Evolutionary conservation across 1,140 invertebrate genomes (phyloP).

Genomic region (Hermatobates lingyangjiaoensis): DNA sequence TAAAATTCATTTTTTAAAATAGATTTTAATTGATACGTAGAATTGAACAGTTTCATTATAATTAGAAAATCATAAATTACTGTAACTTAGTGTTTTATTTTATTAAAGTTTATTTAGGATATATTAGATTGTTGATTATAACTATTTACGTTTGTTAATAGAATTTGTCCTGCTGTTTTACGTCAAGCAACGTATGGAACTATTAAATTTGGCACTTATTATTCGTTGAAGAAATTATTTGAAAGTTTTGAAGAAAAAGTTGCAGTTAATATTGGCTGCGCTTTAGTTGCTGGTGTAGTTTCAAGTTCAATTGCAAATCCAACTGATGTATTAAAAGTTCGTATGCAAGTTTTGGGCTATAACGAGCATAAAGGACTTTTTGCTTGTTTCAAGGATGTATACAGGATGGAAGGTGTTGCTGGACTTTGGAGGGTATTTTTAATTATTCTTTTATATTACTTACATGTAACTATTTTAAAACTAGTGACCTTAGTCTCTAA

Average conservation of each 20-base stretch:
- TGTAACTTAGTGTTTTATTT: no score
- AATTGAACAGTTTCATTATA: no score
- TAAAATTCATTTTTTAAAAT: no score
- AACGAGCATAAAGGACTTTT: constrained; percentile 32
- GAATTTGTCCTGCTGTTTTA: constrained; percentile 76
- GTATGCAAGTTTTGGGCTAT: constrained; percentile 59
- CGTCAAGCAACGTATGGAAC: constrained; percentile 89
- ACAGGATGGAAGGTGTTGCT: constrained; percentile 54
- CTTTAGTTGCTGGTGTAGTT: constrained; percentile 61
- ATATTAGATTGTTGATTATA: constrained; percentile 7
- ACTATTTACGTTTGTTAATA: constrained; percentile 28
- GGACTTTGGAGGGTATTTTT: constrained; percentile 79
- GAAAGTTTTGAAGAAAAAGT: constrained; percentile 45
- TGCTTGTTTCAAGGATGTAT: constrained; percentile 61
- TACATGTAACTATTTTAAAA: no score
- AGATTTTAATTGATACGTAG: no score
- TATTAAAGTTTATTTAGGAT: no score
- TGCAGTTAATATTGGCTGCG: constrained; percentile 65
- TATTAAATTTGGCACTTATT: constrained; percentile 92
- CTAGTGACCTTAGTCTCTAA: no score
- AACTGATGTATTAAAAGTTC: constrained; percentile 94
- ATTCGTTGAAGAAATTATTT: constrained; percentile 58
- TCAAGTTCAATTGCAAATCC: constrained; percentile 92
- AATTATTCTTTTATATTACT: no score
- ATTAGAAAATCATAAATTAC: no score